Evolutionary conservation across 2,797 vertebrate species (phyloP).

Genomic region (Melanotaenia parkinsoni): DNA sequence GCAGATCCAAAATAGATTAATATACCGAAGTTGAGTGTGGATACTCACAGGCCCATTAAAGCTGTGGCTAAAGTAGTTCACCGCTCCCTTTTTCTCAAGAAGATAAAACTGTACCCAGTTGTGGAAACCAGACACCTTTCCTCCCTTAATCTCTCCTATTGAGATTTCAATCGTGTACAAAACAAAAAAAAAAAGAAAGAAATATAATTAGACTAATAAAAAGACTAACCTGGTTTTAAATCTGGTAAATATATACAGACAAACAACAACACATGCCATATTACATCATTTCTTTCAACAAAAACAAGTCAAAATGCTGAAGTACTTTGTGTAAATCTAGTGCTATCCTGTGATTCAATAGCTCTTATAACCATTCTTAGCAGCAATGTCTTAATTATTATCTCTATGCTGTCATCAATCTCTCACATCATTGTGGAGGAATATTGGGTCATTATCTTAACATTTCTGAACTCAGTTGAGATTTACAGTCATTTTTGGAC

Average conservation of each 20-base stretch:
- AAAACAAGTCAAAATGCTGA: too few species aligned
- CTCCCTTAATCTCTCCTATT: conserved; percentile 91
- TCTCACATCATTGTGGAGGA: neutral
- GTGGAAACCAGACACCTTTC: conserved; percentile 91
- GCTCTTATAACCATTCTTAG: too few species aligned
- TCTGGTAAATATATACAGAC: too few species aligned
- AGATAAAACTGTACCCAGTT: conserved; percentile 97
- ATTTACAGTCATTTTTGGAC: neutral
- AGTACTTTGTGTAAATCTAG: too few species aligned
- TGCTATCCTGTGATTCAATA: too few species aligned
- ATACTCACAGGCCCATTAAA: conserved; percentile 89
- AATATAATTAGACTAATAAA: too few species aligned
- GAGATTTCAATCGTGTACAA: neutral
- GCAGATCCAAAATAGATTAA: neutral
- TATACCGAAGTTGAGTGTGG: neutral
- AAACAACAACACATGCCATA: too few species aligned
- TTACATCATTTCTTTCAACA: neutral
- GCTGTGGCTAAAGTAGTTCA: conserved; percentile 94
- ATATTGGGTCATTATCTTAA: neutral
- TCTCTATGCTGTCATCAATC: neutral
- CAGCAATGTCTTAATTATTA: too few species aligned
- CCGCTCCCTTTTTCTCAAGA: conserved; percentile 83
- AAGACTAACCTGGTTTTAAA: too few species aligned
- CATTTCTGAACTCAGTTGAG: too few species aligned
- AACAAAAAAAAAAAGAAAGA: neutral